Percentiles rank a stretch among this genome's conserved stretches.
These are phyloP conservation scores for Nycteola revayana DNA, from an alignment of 2,888 invertebrate species.

Conservation along the genomic window DNA sequence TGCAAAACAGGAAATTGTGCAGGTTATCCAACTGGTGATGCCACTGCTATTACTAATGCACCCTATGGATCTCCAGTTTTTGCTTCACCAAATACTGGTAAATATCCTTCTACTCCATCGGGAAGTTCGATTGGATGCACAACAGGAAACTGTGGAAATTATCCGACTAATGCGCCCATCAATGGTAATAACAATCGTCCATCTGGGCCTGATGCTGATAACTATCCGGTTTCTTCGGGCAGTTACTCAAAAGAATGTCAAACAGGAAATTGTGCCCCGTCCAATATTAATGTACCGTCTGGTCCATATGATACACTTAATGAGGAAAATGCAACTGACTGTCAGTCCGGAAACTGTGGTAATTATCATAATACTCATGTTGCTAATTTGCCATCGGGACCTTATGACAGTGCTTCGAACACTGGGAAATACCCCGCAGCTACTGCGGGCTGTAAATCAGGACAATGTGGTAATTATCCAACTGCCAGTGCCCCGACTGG, in stretches of 20 bases:
- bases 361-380: too few species aligned
- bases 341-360: slow-evolving; percentile 6
- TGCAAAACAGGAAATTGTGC: slow-evolving; percentile 8
- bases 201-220: slow-evolving; percentile 7
- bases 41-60: too few species aligned
- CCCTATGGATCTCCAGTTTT: too few species aligned
- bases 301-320: too few species aligned
- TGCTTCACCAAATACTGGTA: too few species aligned
- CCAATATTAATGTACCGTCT: too few species aligned
- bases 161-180: slow-evolving; percentile 3
- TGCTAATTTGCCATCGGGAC: too few species aligned
- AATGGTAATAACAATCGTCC: slow-evolving; percentile 2
- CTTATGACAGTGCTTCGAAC: too few species aligned
- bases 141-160: not conserved
- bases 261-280: slow-evolving; percentile 3
- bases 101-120: not conserved
- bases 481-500: slow-evolving; percentile 7
- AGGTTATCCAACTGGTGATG: too few species aligned
- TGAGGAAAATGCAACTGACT: too few species aligned
- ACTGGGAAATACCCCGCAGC: not conserved
- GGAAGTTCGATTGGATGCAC: not conserved
- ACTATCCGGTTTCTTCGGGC: slow-evolving; percentile 24
- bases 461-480: not conserved
- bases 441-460: not conserved
- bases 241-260: slow-evolving; percentile 17